Base-by-base conservation (phyloP, 1,140 invertebrate species). In the Magallana gigas region DNA sequence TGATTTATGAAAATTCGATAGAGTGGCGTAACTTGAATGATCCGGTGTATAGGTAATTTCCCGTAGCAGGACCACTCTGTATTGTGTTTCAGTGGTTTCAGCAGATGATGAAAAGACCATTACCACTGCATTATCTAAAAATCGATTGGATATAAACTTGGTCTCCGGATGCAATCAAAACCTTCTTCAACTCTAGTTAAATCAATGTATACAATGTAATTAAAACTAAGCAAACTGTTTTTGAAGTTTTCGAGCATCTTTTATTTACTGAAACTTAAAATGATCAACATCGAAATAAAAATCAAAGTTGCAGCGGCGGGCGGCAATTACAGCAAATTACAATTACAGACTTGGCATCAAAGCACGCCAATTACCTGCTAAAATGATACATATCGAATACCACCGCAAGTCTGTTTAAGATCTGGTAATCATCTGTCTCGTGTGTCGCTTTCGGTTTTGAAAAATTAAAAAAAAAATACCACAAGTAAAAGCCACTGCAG, bases 1-100 rank as follows among this genome's bases (percentile, higher is more conserved):
- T 76, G 68, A 76, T 76, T 76, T 76, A 76, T 76, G 68, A 76
- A 76, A 76, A 76, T 76, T 76, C 68, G 23, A 76, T 76, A 76
- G 8, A 76, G 68, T 76, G 29, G 68, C 68, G 68, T 76, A 29
- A 76, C 68, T 29, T 36, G 68, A 76, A 1, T 29, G 8, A 12
- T 29, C 68, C 36, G 68, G 23, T 18, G 68, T 76, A 76, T 76
- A 76, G 68, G 68, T 76, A 76, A 76, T 76, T 76, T 76, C 68
- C 68, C 68, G 68, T 36, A 76, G 68, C 68, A 76, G 36, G 29
- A 76, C 68, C 29, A 76, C 68, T 18, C 68, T 18, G 68, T 12
- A 76, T 76, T 76, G 68, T 29, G 36, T 76, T 76, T 76, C 68
- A 76, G 36, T 76, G 68, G 18, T 23, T 29, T 76, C 23, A 1